Percentiles rank a stretch among this genome's conserved stretches.
Evolutionary conservation across 2,888 invertebrate genomes (phyloP).

Genomic region (Drosophila affinis): DNA sequence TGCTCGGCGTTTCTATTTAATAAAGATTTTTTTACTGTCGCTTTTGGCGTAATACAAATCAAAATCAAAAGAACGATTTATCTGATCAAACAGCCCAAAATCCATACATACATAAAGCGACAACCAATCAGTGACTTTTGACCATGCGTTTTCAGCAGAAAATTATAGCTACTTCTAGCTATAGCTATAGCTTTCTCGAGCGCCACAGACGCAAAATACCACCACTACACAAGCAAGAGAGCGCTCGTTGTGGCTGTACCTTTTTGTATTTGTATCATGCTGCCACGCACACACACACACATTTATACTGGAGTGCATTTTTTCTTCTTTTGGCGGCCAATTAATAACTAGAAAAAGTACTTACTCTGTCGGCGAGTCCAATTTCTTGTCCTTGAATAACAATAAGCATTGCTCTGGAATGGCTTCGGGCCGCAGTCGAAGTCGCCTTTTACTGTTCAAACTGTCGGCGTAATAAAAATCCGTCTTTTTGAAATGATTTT

Average conservation of each 20-base stretch:
- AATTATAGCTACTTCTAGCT: no score
- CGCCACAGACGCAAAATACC: neutral
- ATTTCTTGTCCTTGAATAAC: neutral
- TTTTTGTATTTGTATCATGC: neutral
- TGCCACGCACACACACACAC: neutral
- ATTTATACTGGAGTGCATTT: neutral
- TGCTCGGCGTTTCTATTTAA: conserved; percentile 37
- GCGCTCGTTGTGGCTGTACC: neutral
- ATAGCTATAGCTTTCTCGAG: neutral
- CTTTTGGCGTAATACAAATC: no score
- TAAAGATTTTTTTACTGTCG: no score
- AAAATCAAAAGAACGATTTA: no score
- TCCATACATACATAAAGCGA: no score
- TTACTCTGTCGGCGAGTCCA: neutral
- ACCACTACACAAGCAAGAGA: neutral
- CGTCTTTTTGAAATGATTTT: neutral
- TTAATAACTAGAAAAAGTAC: neutral
- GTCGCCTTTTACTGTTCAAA: neutral
- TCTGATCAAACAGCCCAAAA: no score
- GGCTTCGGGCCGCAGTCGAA: neutral
- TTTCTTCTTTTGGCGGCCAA: neutral
- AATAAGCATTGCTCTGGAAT: conserved; percentile 1
- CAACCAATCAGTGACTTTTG: no score
- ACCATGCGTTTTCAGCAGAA: no score
- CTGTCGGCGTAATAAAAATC: neutral